These are phyloP conservation scores for Nomada ruficornis DNA, from an alignment of 2,888 invertebrate genomes.

Conservation along the genomic window DNA sequence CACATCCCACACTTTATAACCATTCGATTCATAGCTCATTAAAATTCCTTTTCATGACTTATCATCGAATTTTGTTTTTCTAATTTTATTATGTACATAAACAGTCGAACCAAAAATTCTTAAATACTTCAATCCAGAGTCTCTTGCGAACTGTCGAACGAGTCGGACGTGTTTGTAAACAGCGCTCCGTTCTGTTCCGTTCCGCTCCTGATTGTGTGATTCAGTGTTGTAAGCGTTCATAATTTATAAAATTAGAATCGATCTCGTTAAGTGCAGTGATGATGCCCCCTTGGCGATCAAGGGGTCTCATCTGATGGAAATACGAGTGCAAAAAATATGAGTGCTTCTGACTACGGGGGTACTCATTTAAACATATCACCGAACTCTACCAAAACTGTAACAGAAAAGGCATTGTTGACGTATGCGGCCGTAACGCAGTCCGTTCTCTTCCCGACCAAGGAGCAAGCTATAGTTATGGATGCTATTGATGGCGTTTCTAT, in stretches of 20 bases:
- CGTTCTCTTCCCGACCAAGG: conserved; percentile 30
- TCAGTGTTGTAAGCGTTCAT: neutral
- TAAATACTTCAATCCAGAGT: neutral
- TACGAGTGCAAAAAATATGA: neutral
- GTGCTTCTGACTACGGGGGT: neutral
- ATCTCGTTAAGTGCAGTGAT: neutral
- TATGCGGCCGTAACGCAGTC: neutral
- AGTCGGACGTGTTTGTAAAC: conserved; percentile 4
- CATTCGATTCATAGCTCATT: neutral
- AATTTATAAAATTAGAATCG: neutral
- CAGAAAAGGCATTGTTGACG: neutral
- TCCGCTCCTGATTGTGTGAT: neutral
- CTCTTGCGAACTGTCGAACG: neutral
- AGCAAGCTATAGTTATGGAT: conserved; percentile 49
- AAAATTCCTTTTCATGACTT: neutral
- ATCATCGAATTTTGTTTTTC: conserved; percentile 8
- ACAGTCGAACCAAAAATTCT: neutral
- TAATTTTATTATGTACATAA: neutral
- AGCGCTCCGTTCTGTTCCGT: neutral
- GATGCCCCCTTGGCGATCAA: conserved; percentile 2
- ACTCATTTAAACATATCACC: neutral
- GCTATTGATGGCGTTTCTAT: conserved; percentile 35
- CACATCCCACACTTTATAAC: neutral
- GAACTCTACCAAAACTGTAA: too few species aligned
- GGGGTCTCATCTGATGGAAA: neutral